Conservation (phyloP, 2,888 invertebrate genomes). For the Hyposoter dolosus region DNA sequence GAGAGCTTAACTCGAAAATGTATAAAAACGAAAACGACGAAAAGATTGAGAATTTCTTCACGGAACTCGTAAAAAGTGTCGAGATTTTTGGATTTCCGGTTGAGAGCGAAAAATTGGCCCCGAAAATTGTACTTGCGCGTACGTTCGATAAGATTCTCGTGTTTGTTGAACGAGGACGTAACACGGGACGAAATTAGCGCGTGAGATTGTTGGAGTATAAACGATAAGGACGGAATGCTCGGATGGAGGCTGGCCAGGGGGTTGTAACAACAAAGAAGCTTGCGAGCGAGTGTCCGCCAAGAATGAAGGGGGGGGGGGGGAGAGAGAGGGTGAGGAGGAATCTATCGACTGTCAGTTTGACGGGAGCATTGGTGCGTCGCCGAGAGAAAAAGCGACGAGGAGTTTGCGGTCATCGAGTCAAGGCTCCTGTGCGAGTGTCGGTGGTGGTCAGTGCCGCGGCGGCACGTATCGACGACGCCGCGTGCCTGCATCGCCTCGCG, state of each 20-base stretch:
- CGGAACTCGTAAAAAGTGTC: neutral
- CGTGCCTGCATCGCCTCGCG: slow-evolving; percentile 56
- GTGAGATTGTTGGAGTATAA: slow-evolving; percentile 1
- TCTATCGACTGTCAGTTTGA: slow-evolving; percentile 67
- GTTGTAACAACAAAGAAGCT: slow-evolving; percentile 5
- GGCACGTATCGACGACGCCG: slow-evolving; percentile 33
- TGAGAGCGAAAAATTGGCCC: neutral
- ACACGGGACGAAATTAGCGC: slow-evolving; percentile 19
- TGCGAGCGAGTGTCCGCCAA: neutral
- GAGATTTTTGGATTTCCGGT: neutral
- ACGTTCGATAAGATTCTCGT: neutral
- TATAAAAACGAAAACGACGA: too few relatives aligned
- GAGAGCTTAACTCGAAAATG: neutral
- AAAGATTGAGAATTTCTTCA: neutral
- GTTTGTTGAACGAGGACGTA: neutral
- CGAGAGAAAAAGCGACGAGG: slow-evolving; percentile 65
- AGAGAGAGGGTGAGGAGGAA: slow-evolving; percentile 4
- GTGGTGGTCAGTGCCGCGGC: slow-evolving; percentile 48
- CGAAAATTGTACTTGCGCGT: slow-evolving; percentile 11
- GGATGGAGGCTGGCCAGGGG: slow-evolving; percentile 18
- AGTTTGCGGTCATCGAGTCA: slow-evolving; percentile 69
- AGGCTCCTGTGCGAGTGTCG: slow-evolving; percentile 61
- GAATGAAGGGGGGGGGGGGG: neutral
- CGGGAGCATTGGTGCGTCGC: slow-evolving; percentile 64
- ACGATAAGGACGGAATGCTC: slow-evolving; percentile 8